Conservation (phyloP, 2,888 invertebrate genomes). For the Carabus problematicus region DNA sequence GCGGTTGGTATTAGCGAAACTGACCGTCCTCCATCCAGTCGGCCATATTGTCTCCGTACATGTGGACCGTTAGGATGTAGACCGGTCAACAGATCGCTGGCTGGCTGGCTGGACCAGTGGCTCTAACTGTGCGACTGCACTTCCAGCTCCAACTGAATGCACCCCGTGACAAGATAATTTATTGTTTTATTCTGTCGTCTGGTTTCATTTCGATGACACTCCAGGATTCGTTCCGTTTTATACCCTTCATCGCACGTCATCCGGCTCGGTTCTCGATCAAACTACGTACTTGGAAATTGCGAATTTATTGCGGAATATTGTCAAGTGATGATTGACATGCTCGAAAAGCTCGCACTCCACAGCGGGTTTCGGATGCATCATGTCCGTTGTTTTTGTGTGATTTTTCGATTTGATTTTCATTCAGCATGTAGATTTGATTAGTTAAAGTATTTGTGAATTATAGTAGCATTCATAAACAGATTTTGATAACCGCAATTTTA, state of each 20-base stretch:
- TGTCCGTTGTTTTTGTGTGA: too few relatives aligned
- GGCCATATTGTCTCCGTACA: neutral
- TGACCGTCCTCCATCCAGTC: constrained; percentile 11
- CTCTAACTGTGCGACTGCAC: constrained; percentile 20
- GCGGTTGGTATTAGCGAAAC: constrained; percentile 23
- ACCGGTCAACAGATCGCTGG: neutral
- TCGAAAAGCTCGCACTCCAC: too few relatives aligned
- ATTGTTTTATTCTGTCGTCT: constrained; percentile 32
- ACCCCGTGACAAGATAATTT: constrained; percentile 33
- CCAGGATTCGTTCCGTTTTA: constrained; percentile 2
- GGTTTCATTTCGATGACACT: constrained; percentile 10
- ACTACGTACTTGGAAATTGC: too few relatives aligned
- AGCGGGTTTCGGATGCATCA: too few relatives aligned
- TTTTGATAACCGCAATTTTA: too few relatives aligned
- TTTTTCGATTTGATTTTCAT: too few relatives aligned
- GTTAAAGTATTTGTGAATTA: too few relatives aligned
- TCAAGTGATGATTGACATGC: too few relatives aligned
- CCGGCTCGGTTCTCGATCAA: neutral
- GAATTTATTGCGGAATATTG: too few relatives aligned
- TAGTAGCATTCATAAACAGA: too few relatives aligned
- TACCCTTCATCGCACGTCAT: constrained; percentile 7
- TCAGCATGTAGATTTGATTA: too few relatives aligned
- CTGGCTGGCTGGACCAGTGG: neutral
- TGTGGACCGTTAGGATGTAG: neutral
- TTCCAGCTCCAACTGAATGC: constrained; percentile 11